Percentiles rank a stretch among this genome's conserved stretches.
phyloP scores from a whole-genome alignment of 37 sponge, comb jelly and placozoan species.

The Theonella swinhoei region DNA sequence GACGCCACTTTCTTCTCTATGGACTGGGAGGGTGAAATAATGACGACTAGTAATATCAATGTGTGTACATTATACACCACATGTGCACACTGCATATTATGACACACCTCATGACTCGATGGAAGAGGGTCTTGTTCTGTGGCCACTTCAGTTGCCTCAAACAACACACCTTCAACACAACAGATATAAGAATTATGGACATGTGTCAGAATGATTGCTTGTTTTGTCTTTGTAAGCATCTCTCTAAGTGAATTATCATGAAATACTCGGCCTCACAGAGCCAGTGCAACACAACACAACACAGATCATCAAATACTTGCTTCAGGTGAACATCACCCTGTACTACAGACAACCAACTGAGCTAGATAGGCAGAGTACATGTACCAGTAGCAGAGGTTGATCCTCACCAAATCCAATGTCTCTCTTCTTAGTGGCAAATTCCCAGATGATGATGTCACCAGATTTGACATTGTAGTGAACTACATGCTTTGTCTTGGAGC shows the following conservation, averaged over 20 bases:
- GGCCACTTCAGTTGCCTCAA: slow-evolving; percentile 86
- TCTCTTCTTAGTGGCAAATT: slow-evolving; percentile 93
- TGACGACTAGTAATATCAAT: not conserved
- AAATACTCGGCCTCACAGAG: no score
- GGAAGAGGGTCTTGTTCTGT: slow-evolving; percentile 49
- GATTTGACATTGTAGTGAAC: slow-evolving; percentile 95
- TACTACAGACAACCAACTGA: no score
- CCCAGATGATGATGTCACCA: slow-evolving; percentile 91
- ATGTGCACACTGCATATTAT: not conserved
- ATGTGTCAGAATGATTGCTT: no score
- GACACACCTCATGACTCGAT: slow-evolving; percentile 41
- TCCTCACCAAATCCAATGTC: slow-evolving; percentile 94
- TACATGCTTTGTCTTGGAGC: slow-evolving; percentile 88
- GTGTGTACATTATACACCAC: not conserved
- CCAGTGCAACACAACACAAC: no score
- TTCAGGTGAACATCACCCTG: no score
- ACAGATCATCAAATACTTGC: no score
- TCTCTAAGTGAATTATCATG: no score
- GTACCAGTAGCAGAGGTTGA: no score
- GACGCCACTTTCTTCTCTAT: slow-evolving; percentile 60
- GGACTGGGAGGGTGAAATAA: slow-evolving; percentile 17
- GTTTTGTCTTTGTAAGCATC: no score
- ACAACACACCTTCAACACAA: slow-evolving; percentile 66
- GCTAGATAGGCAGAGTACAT: no score
- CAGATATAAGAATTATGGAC: no score